Evolutionary conservation across 2,888 invertebrate genomes (phyloP).

Genomic region (Anarsia innoxiella): DNA sequence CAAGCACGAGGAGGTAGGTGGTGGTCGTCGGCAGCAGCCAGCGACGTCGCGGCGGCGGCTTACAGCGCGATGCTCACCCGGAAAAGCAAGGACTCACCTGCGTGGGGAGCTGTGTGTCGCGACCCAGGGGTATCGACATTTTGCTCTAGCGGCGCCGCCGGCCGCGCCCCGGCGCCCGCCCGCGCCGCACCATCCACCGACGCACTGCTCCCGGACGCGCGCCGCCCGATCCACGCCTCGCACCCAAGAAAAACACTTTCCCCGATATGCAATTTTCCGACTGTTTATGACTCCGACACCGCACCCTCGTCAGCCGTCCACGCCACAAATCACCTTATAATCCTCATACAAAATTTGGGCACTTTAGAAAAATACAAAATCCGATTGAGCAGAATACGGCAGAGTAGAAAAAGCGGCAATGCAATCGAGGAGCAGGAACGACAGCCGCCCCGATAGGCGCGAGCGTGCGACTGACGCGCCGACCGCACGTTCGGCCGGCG

Average conservation of each 20-base stretch:
- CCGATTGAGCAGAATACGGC: slow-evolving; percentile 31
- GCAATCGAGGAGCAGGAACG: slow-evolving; percentile 32
- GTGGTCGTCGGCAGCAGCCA: no score
- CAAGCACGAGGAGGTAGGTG: no score
- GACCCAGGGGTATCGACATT: slow-evolving; percentile 73
- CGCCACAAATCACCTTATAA: slow-evolving; percentile 37
- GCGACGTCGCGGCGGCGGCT: no score
- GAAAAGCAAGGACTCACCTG: slow-evolving; percentile 57
- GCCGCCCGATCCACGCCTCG: slow-evolving; percentile 39
- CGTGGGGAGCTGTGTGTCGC: slow-evolving; percentile 69
- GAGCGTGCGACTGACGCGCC: slow-evolving; percentile 57
- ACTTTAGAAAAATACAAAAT: slow-evolving; percentile 31
- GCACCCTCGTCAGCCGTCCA: slow-evolving; percentile 25
- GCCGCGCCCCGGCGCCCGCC: slow-evolving; percentile 71
- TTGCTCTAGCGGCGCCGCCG: slow-evolving; percentile 69
- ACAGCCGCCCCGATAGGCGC: slow-evolving; percentile 48
- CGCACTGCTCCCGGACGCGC: slow-evolving; percentile 44
- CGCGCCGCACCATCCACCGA: slow-evolving; percentile 67
- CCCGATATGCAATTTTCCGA: slow-evolving; percentile 41
- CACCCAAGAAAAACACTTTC: slow-evolving; percentile 66
- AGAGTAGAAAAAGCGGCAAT: slow-evolving; percentile 36
- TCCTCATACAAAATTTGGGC: slow-evolving; percentile 28
- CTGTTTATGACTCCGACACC: slow-evolving; percentile 27
- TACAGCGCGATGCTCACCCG: no score
- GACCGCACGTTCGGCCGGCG: slow-evolving; percentile 20